Evolutionary conservation across 2,888 invertebrate genomes (phyloP).

Genomic region (Brassicogethes aeneus): DNA sequence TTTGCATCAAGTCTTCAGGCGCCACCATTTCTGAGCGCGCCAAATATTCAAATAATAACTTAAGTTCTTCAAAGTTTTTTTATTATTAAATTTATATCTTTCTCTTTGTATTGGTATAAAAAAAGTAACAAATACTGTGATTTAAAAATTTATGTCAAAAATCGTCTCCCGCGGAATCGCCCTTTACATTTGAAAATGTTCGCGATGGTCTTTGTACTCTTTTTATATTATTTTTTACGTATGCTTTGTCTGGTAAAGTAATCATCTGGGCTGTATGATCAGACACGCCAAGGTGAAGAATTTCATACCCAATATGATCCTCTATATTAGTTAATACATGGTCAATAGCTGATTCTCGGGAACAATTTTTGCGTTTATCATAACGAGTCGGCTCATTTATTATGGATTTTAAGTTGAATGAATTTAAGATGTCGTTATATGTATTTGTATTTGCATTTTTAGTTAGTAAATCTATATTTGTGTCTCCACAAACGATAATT

Average conservation of each 20-base stretch:
- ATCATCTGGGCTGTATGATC: neutral
- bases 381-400: neutral
- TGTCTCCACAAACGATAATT: neutral
- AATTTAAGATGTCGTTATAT: neutral
- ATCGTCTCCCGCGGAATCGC: no score
- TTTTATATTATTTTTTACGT: no score
- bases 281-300: neutral
- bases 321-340: neutral
- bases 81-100: no score
- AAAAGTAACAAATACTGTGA: no score
- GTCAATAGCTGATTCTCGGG: neutral
- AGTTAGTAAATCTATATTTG: neutral
- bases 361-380: neutral
- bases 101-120: no score
- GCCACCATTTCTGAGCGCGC: no score
- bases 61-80: no score
- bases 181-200: no score
- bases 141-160: no score
- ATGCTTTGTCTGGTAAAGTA: neutral
- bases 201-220: no score
- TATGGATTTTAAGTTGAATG: neutral
- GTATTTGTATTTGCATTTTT: neutral
- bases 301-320: neutral
- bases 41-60: no score
- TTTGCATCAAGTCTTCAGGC: no score